Evolutionary conservation across 2,888 invertebrate species (phyloP).

Genomic region (Elegia similella): DNA sequence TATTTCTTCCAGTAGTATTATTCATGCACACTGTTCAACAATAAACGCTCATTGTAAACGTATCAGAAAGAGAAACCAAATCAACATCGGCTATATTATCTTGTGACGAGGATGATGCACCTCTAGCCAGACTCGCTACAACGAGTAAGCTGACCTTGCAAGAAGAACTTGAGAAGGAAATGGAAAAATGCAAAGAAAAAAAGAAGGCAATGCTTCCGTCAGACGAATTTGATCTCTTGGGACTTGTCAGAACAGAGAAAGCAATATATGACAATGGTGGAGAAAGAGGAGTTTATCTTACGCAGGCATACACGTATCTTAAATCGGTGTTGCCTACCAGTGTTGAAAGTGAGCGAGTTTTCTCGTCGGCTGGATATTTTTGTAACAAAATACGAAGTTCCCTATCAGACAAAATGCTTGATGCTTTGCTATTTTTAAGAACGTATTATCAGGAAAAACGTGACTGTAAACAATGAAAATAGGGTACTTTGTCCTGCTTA

Average conservation of each 20-base stretch:
- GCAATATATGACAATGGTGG: slow-evolving; percentile 21
- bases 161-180: slow-evolving; percentile 21
- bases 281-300: slow-evolving; percentile 16
- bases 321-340: background rate
- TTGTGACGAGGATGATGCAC: background rate
- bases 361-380: background rate
- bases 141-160: slow-evolving; percentile 20
- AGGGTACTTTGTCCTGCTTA: no score
- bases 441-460: no score
- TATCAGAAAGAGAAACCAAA: no score
- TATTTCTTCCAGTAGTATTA: no score
- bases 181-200: slow-evolving; percentile 20
- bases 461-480: no score
- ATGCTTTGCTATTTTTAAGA: background rate
- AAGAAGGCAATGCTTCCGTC: background rate
- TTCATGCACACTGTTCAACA: no score
- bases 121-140: slow-evolving; percentile 7
- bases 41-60: no score
- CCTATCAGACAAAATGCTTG: no score
- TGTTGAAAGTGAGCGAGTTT: background rate
- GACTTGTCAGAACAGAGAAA: slow-evolving; percentile 21
- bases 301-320: slow-evolving; percentile 23
- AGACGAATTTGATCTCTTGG: slow-evolving; percentile 18
- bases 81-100: background rate
- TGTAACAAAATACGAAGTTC: background rate